Evolutionary conservation across 2,888 invertebrate species (phyloP).

Genomic region (Hymenopus coronatus): DNA sequence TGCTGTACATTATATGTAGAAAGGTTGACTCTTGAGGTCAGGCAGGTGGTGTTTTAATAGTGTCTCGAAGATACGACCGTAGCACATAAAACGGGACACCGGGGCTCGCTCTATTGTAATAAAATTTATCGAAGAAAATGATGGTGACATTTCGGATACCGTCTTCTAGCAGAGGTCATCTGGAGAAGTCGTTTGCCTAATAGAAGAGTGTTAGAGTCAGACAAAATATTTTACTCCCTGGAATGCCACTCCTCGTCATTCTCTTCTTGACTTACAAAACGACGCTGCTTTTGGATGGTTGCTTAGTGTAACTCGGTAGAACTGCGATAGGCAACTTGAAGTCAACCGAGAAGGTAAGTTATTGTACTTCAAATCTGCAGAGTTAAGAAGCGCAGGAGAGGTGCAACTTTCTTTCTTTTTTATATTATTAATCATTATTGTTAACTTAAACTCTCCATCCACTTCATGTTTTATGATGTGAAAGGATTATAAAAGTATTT

Average conservation of each 20-base stretch:
- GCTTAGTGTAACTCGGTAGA: too few species aligned
- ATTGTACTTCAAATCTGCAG: too few species aligned
- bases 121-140: slow-evolving; percentile 13
- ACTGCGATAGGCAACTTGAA: background rate
- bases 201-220: background rate
- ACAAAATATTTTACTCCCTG: background rate
- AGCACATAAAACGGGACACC: background rate
- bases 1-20: background rate
- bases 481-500: too few species aligned
- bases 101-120: slow-evolving; percentile 11
- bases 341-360: background rate
- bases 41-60: background rate
- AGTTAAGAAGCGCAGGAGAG: too few species aligned
- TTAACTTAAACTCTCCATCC: too few species aligned
- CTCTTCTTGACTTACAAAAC: background rate
- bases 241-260: background rate
- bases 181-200: background rate
- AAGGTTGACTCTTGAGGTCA: background rate
- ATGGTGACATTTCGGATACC: background rate
- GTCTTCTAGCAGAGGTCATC: background rate
- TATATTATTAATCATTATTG: too few species aligned
- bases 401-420: too few species aligned
- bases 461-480: too few species aligned
- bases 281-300: background rate
- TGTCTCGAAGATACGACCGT: background rate